A percentile compares a stretch with the other conserved stretches of the same genome.
phyloP scores from a whole-genome alignment of 2,888 invertebrate species.

The Dryococelus australis region DNA sequence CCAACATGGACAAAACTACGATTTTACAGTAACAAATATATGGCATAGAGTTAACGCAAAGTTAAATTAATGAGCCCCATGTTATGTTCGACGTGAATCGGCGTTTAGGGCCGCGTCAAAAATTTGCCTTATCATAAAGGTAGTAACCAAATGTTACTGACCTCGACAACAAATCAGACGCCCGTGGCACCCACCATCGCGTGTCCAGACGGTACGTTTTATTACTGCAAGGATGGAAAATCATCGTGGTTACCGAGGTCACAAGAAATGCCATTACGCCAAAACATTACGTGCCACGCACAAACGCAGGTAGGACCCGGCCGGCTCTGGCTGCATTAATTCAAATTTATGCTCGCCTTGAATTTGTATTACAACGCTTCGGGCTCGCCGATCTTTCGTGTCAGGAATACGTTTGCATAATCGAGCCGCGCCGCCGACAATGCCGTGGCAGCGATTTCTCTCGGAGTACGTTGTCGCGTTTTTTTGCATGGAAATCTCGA shows the following conservation, averaged over 20 bases:
- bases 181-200: background rate
- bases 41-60: too few species aligned
- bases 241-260: background rate
- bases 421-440: background rate
- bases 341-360: constrained; percentile 3
- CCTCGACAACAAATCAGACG: background rate
- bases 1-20: too few species aligned
- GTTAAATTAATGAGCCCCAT: too few species aligned
- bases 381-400: background rate
- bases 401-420: background rate
- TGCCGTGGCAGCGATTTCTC: background rate
- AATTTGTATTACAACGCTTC: constrained; percentile 16
- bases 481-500: background rate
- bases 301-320: background rate
- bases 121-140: background rate
- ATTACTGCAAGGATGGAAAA: background rate
- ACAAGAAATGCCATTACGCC: background rate
- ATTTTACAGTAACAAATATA: too few species aligned
- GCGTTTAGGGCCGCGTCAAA: too few species aligned
- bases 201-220: background rate
- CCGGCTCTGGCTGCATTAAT: background rate
- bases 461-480: background rate
- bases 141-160: background rate
- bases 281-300: background rate
- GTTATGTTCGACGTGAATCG: too few species aligned